Conservation (phyloP, 2,113 vertebrate genomes). For the Oreochromis aureus region DNA sequence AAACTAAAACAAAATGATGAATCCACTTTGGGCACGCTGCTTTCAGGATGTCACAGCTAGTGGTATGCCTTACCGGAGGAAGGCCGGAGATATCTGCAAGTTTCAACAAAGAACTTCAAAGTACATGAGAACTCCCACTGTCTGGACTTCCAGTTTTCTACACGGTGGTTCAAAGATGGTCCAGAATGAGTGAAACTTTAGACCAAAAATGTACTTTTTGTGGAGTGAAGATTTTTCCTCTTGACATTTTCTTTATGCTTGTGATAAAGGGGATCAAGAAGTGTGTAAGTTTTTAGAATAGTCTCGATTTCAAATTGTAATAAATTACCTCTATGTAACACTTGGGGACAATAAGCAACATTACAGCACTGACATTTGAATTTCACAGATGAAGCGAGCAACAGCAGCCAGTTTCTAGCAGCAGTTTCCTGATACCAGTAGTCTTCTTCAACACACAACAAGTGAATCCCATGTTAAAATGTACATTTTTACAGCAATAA, state of each 20-base stretch:
- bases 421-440: fast-evolving
- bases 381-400: neutral
- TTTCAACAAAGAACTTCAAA: neutral
- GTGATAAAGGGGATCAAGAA: neutral
- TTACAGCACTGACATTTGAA: neutral
- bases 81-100: neutral
- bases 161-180: fast-evolving
- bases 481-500: neutral
- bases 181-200: neutral
- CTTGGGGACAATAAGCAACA: neutral
- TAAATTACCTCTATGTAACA: neutral
- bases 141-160: neutral
- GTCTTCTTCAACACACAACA: neutral
- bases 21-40: neutral
- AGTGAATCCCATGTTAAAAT: neutral
- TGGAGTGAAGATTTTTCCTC: fast-evolving
- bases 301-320: neutral
- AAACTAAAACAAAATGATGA: neutral
- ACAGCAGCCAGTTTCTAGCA: neutral
- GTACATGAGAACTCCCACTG: neutral
- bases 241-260: neutral
- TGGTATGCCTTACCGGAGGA: neutral
- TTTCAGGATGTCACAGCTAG: neutral
- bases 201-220: fast-evolving
- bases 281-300: neutral